Evolutionary conservation across 1,140 invertebrate genomes (phyloP).

Genomic region (Pseudomyrmex gracilis): DNA sequence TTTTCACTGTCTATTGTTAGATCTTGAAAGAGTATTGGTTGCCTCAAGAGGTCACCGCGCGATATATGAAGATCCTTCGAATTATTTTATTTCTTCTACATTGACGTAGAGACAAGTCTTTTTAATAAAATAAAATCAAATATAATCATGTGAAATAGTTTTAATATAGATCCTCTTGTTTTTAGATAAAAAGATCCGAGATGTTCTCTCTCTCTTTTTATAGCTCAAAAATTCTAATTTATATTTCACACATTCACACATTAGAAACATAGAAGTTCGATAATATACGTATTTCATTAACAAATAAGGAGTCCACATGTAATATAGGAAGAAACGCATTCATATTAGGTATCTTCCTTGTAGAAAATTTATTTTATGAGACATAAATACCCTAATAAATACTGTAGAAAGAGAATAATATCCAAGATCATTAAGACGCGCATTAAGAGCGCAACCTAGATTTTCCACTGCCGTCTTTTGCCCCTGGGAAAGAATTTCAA

Average conservation of each 20-base stretch:
- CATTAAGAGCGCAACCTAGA: constrained; percentile 43
- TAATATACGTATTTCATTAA: neutral
- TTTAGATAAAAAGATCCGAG: neutral
- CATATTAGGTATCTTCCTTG: neutral
- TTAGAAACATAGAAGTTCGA: neutral
- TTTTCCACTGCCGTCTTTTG: constrained; percentile 20
- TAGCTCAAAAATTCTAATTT: neutral
- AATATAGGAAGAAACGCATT: constrained; percentile 8
- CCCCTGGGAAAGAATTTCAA: constrained; percentile 17
- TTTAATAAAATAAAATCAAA: constrained; percentile 29
- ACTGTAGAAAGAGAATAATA: constrained; percentile 36
- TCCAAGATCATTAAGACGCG: constrained; percentile 30
- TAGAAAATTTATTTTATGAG: constrained; percentile 27
- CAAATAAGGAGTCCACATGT: neutral
- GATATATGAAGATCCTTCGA: constrained; percentile 41
- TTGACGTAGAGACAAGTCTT: constrained; percentile 20
- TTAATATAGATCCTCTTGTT: neutral
- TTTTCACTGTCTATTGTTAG: constrained; percentile 67
- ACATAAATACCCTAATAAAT: neutral
- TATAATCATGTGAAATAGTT: constrained; percentile 12
- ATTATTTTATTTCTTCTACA: constrained; percentile 35
- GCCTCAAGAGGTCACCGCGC: constrained; percentile 34
- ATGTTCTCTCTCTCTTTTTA: neutral
- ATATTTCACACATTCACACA: too few relatives aligned
- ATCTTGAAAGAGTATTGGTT: constrained; percentile 41